Conservation (phyloP, 2,113 vertebrate genomes). For the Apteryx owenii region DNA sequence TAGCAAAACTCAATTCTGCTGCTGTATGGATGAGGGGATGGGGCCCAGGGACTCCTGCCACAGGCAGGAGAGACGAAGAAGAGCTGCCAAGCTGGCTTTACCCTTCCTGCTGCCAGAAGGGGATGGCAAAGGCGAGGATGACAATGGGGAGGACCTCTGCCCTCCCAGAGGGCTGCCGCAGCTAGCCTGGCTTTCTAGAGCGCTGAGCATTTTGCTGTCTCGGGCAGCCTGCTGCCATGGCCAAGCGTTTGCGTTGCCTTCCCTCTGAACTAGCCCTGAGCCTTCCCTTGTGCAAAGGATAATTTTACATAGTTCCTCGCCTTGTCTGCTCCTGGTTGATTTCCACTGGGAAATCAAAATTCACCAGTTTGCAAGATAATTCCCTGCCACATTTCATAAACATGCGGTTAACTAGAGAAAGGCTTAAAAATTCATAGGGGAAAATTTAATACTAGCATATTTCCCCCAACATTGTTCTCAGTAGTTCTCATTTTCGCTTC, state of each 20-base stretch:
- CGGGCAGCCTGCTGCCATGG: background rate
- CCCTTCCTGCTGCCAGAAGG: background rate
- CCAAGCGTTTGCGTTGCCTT: background rate
- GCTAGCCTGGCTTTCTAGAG: too few relatives aligned
- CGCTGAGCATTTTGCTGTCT: too few relatives aligned
- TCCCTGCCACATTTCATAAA: slow-evolving; percentile 25
- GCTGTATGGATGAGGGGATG: background rate
- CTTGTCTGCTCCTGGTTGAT: slow-evolving; percentile 18
- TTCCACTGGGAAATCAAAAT: slow-evolving; percentile 68
- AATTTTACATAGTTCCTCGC: background rate
- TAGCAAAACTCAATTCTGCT: background rate
- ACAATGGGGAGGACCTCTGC: background rate
- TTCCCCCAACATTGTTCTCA: background rate
- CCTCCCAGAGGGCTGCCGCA: too few relatives aligned
- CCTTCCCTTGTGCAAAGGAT: slow-evolving; percentile 9
- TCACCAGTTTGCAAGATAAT: slow-evolving; percentile 24
- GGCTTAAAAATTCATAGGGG: slow-evolving; percentile 19
- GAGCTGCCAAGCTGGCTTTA: background rate
- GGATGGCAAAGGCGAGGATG: background rate
- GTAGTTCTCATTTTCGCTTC: background rate
- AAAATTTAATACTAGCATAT: background rate
- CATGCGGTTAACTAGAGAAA: background rate
- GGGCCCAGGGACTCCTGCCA: background rate
- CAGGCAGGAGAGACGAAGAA: accelerated
- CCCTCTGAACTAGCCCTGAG: background rate